These are phyloP conservation scores for Drosophila sucinea DNA, from an alignment of 1,140 invertebrate genomes.

Conservation along the genomic window DNA sequence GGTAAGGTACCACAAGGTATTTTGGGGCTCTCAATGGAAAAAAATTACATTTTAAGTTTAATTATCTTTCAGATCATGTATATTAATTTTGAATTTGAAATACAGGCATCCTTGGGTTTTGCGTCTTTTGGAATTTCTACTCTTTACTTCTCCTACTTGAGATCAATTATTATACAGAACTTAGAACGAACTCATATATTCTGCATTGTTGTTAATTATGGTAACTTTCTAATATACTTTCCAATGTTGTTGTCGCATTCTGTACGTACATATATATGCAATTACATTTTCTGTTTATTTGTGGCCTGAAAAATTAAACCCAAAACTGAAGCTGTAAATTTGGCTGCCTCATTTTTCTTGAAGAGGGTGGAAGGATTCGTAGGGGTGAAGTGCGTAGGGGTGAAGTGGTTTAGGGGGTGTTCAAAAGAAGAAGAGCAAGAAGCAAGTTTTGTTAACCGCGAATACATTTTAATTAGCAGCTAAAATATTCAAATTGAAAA, in stretches of 20 bases:
- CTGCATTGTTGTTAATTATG: too few relatives aligned
- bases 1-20: too few relatives aligned
- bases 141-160: not conserved
- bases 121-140: not conserved
- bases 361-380: not conserved
- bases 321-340: constrained; percentile 41
- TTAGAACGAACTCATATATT: not conserved
- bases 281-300: constrained; percentile 78
- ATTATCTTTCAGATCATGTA: too few relatives aligned
- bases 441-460: constrained; percentile 74
- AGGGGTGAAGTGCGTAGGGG: too few relatives aligned
- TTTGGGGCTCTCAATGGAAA: too few relatives aligned
- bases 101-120: too few relatives aligned
- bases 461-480: constrained; percentile 81
- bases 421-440: not conserved
- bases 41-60: too few relatives aligned
- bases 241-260: constrained; percentile 9
- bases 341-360: constrained; percentile 42
- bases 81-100: too few relatives aligned
- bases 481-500: constrained; percentile 79
- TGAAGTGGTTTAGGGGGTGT: not conserved
- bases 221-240: not conserved
- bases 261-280: constrained; percentile 24
- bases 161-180: not conserved
- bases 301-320: constrained; percentile 44